A percentile compares a stretch with the other conserved stretches of the same genome.
phyloP scores from a whole-genome alignment of 2,797 vertebrate genomes.

The Smutsia temminckii region DNA sequence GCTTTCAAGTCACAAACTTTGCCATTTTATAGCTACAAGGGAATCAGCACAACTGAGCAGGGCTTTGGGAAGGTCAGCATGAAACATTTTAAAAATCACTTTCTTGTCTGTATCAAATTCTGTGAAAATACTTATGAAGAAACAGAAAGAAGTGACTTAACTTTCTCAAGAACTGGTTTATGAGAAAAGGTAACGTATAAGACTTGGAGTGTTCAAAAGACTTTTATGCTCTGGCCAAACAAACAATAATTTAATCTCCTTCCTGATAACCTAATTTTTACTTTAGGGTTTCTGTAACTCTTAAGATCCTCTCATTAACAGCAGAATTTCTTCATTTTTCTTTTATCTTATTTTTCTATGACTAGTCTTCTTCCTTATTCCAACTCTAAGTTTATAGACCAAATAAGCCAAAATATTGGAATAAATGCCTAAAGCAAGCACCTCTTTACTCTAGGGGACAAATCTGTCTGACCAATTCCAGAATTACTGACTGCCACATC shows the following conservation, averaged over 20 bases:
- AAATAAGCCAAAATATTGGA: not conserved
- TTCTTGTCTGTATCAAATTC: slow-evolving; percentile 21
- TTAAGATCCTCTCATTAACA: not conserved
- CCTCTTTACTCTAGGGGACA: not conserved
- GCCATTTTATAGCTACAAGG: slow-evolving; percentile 24
- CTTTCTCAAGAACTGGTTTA: slow-evolving; percentile 14
- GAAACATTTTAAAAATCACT: not conserved
- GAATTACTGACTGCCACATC: not conserved
- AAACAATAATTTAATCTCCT: not conserved
- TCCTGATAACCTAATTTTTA: not conserved
- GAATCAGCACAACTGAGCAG: not conserved
- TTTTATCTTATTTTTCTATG: slow-evolving; percentile 5
- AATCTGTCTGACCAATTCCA: not conserved
- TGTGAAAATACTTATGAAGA: not conserved
- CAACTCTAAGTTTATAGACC: not conserved
- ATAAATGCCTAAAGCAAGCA: not conserved
- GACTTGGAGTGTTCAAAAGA: not conserved
- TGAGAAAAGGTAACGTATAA: not conserved
- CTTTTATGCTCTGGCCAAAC: not conserved
- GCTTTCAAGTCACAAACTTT: not conserved
- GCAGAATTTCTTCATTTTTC: not conserved
- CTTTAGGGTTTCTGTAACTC: not conserved
- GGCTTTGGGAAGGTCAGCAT: not conserved
- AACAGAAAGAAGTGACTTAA: not conserved
- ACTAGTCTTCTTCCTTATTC: not conserved